Base-by-base conservation (phyloP, 2,113 vertebrate genomes). In the Jacana jacana region DNA sequence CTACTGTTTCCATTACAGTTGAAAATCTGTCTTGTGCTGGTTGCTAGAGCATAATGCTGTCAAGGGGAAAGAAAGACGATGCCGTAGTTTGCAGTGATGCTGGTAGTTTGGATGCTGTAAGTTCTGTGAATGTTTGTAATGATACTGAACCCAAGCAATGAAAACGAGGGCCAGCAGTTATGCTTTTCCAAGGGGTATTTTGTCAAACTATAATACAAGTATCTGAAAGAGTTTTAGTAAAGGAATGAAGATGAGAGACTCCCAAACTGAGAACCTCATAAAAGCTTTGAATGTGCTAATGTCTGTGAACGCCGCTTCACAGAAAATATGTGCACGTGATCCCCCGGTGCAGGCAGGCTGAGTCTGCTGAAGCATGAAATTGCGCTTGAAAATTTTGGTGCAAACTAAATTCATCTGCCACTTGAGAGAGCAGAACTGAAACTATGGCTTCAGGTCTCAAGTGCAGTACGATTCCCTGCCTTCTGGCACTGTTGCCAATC, bases 311-410 rank as follows among this genome's bases (percentile, higher is more conserved):
- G 7, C 13, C 0, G 2, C 23, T 44, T 33, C 35, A 39, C 2
- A 6, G 63, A 64, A 69, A 64, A 55, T 9, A 15, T 0, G 3
- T 0, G 0, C 0, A 0, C 4, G 1, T 0, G 0, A 30, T 54
- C 54, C 24, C 25, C n/a, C 73, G 68, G 42, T 70, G 28, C 40
- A 58, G 79, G 37, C 40, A 30, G 35, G 22, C 46, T 49, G 33
- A 52, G 16, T 31, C 49, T 40, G 35, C 58, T 73, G 51, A 49
- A 39, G 83, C n/a, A 54, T 1, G 37, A 76, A 77, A 44, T 13
- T 77, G 73, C 2, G 6, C 20, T 63, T 80, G 46, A 40, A 75
- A 88, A 70, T 57, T 80, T 76, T 73, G 65, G 39, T 85, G 40
- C 88, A 89, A 90, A 79, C 9, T n/a, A 42, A 87, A 79, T 71